These are phyloP conservation scores for Diadema setosum DNA, from an alignment of 35 echinoderm and acorn worm genomes.

Conservation along the genomic window DNA sequence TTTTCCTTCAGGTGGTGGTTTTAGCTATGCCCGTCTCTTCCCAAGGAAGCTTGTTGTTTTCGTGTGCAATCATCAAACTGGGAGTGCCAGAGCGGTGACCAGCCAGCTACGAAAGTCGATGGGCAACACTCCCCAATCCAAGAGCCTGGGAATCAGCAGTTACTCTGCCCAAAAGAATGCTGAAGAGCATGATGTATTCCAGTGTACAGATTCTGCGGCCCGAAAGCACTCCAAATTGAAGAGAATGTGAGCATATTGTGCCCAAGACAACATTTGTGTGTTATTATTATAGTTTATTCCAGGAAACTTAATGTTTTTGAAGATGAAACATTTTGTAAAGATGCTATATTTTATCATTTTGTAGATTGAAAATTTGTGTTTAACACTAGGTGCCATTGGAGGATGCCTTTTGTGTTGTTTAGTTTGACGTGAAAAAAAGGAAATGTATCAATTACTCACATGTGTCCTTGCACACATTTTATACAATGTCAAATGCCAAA, in stretches of 20 bases:
- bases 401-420: too few relatives aligned
- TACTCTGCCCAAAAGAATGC: neutral
- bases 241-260: conserved; percentile 6
- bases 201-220: neutral
- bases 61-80: conserved; percentile 27
- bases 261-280: neutral
- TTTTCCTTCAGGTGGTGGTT: neutral
- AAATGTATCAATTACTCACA: neutral
- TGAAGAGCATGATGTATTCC: neutral
- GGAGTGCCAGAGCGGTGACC: neutral
- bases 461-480: too few relatives aligned
- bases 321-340: neutral
- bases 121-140: neutral
- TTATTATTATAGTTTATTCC: neutral
- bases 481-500: too few relatives aligned
- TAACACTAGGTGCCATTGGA: neutral
- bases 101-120: neutral
- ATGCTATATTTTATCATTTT: neutral
- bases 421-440: too few relatives aligned
- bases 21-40: neutral
- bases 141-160: conserved; percentile 4
- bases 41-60: conserved; percentile 25
- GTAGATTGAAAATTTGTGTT: neutral
- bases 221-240: conserved; percentile 21
- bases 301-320: neutral